Evolutionary conservation across 2,797 vertebrate species (phyloP).

Genomic region (Hyperoplus lanceolatus): DNA sequence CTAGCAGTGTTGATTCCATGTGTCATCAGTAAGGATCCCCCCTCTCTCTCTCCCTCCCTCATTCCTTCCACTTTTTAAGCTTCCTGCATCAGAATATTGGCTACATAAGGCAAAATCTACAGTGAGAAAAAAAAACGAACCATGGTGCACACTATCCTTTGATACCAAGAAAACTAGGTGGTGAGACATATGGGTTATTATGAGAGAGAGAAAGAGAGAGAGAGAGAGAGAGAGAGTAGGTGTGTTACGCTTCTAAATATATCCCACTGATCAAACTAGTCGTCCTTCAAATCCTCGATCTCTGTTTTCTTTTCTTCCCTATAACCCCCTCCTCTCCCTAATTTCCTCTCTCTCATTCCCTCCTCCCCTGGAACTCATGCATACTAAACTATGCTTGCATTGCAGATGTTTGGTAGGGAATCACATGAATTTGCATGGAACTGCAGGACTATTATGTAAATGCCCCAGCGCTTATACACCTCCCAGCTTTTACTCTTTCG

Average conservation of each 20-base stretch:
- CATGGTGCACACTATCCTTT: not conserved
- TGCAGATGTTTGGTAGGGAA: constrained; percentile 81
- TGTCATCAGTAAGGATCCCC: constrained; percentile 40
- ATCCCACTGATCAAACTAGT: constrained; percentile 55
- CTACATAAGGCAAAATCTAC: constrained; percentile 16
- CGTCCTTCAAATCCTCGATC: constrained; percentile 62
- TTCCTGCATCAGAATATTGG: constrained; percentile 29
- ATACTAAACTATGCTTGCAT: constrained; percentile 83
- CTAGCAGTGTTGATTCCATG: constrained; percentile 59
- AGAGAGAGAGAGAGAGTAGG: constrained; percentile 4
- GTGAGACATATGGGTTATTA: too few relatives aligned
- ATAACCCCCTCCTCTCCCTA: constrained; percentile 30
- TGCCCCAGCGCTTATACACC: constrained; percentile 61
- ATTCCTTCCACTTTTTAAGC: constrained; percentile 19
- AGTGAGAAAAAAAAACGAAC: not conserved
- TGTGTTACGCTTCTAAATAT: constrained; percentile 57
- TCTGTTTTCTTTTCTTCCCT: constrained; percentile 52
- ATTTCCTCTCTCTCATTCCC: constrained; percentile 43
- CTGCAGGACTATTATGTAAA: constrained; percentile 85
- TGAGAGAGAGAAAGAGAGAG: not conserved
- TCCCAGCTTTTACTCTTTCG: constrained; percentile 53
- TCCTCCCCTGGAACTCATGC: constrained; percentile 67
- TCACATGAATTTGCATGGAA: constrained; percentile 86
- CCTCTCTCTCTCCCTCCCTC: not conserved
- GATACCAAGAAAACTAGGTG: too few relatives aligned